Evolutionary conservation across 2,888 invertebrate species (phyloP), one percentile per base, ranked within the genome.

Genomic region (Pammene fasciana): DNA sequence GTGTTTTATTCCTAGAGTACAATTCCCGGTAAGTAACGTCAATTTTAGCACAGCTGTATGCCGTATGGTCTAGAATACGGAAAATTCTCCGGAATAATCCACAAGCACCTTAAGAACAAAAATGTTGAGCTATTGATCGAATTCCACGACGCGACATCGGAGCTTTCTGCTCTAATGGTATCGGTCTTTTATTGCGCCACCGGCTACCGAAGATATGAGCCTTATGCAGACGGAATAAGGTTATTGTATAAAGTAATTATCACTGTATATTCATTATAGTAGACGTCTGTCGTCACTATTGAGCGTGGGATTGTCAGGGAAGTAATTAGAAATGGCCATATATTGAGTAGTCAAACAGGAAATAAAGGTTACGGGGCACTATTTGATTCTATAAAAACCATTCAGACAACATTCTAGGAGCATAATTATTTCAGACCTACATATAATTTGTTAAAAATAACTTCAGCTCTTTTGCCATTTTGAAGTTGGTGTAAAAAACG

Each of bases 61-160:
- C n/a, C n/a, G n/a, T n/a, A n/a, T n/a, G n/a, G n/a, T n/a, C n/a
- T n/a, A n/a, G 13, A 13, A n/a, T 34, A 54, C 34, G 8, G n/a
- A 34, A 34, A 54, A 13, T n/a, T 6, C 13, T n/a, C n/a, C 34
- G 8, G 26, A 14, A 52, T 54, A 9, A 54, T 13, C 54, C 34
- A 1, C 34, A 54, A 54, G 54, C 34, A 36, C 54, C 34, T 54
- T n/a, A 78, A 77, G 82, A 82, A 79, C 75, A 79, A 81, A 82
- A 82, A 81, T 82, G 82, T 83, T 81, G 81, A 75, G 75, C 67
- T 72, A 72, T 75, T 72, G 75, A 78, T 80, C 76, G 78, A 70
- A 75, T 76, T 80, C 78, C 75, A 78, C 74, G 67, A 75, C 82
- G 81, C 81, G 82, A 78, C 78, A 79, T 73, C 73, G 74, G 73